Evolutionary conservation across 92 coral and sea anemone species (phyloP).

Genomic region (Micromussa lordhowensis): DNA sequence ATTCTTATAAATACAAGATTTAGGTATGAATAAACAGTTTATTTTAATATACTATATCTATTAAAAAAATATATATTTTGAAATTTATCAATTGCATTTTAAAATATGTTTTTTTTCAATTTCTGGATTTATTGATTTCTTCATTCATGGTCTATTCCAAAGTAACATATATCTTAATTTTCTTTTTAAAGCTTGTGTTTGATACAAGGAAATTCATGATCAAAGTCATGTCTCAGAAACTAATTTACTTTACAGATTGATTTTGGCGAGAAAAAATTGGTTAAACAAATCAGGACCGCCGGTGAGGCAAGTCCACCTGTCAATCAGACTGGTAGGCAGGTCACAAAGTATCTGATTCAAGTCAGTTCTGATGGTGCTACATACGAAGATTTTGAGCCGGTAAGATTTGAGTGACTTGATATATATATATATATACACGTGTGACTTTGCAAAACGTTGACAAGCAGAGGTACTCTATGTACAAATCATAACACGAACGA

Average conservation of each 20-base stretch:
- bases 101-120: no score
- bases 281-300: conserved; percentile 54
- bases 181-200: no score
- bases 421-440: no score
- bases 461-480: background rate
- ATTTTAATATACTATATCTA: no score
- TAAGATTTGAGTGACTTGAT: conserved; percentile 1
- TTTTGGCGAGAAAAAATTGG: conserved; percentile 39
- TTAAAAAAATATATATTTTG: no score
- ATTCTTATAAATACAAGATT: no score
- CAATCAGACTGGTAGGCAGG: conserved; percentile 73
- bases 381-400: conserved; percentile 63
- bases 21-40: no score
- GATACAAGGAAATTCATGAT: no score
- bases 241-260: conserved; percentile 40
- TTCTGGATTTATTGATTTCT: no score
- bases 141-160: no score
- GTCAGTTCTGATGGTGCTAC: conserved; percentile 58
- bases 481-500: background rate
- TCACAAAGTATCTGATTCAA: conserved; percentile 69
- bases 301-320: conserved; percentile 68
- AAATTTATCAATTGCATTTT: no score
- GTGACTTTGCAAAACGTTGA: background rate
- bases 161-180: no score
- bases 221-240: background rate